Base-by-base conservation (phyloP, 2,888 invertebrate species). In the Andrena praecox region DNA sequence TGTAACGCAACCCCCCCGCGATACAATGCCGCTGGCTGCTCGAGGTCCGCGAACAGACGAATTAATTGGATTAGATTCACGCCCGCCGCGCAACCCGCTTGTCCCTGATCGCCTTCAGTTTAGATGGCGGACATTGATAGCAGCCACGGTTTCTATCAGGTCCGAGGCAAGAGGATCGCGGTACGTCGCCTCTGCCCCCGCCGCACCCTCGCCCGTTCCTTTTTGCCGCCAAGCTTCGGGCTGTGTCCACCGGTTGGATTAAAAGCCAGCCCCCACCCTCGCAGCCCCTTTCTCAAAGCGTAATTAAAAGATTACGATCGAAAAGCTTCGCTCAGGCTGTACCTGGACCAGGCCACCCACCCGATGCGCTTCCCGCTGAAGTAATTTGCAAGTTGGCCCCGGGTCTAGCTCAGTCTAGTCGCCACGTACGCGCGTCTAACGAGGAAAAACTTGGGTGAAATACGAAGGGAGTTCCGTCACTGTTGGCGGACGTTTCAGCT, bases 271-370 rank as follows among this genome's bases (percentile, higher is more conserved):
- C 27, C 70, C 50, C 24, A 64, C 62, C 20, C 31, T 27, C 24
- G 54, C 42, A 16, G 16, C 42, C 42, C 42, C 42, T 42, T 42
- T 42, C 42, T 42, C 42, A 16, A 42, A 42, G 56, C 54, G 73
- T 82, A 87, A 87, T 87, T 87, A 87, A 87, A 87, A 82, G 77
- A 85, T 84, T 83, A 82, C 73, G 74, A 84, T 87, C 80, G 66
- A 63, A 85, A 87, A 82, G 71, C 77, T 66, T 52, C 50, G 56
- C 54, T 50, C 56, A 10, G 71, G 20, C 68, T 33, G 56, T n/a
- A 63, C 66, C 67, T 63, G 68, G 68, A 62, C 63, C 56, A 10
- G 5, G 27, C 27, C 8, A 12, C 63, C n/a, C 20, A 8, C 3
- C 29, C 63, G 76, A 59, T 62, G 52, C 76, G 42, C 42, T 71